phyloP scores from a whole-genome alignment of 2,888 invertebrate genomes.

The Lamellibrachia columna region DNA sequence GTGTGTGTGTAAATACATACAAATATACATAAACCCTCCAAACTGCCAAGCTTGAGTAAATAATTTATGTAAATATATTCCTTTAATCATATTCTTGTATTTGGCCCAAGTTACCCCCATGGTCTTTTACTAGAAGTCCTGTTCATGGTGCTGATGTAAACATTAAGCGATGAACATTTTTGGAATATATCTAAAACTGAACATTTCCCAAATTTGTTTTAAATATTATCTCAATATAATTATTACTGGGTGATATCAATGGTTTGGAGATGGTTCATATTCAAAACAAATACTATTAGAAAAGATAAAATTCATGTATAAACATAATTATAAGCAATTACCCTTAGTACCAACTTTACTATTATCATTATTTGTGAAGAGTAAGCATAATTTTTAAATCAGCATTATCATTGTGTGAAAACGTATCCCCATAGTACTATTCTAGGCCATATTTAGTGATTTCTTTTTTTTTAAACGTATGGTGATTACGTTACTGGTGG shows the following conservation, averaged over 20 bases:
- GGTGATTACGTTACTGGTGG: no score
- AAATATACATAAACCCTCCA: background rate
- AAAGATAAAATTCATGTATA: background rate
- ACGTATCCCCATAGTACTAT: background rate
- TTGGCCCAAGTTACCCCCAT: background rate
- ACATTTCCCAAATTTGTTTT: background rate
- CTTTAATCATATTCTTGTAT: background rate
- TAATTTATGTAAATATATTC: background rate
- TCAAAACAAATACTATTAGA: background rate
- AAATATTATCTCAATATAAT: background rate
- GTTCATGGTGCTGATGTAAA: background rate
- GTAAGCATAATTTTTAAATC: no score
- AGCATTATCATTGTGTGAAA: no score
- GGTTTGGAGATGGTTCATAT: background rate
- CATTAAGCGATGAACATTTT: slow-evolving; percentile 1
- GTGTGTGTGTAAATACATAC: no score
- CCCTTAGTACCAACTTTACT: background rate
- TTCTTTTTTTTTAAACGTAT: no score
- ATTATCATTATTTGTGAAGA: background rate
- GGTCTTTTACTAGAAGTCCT: background rate
- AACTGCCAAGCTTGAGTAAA: background rate
- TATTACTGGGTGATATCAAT: background rate
- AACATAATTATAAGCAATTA: background rate
- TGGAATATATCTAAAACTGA: background rate
- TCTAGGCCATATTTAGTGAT: no score